Conservation (phyloP, 2,888 invertebrate species). For the Aspidiotus rigidus region DNA sequence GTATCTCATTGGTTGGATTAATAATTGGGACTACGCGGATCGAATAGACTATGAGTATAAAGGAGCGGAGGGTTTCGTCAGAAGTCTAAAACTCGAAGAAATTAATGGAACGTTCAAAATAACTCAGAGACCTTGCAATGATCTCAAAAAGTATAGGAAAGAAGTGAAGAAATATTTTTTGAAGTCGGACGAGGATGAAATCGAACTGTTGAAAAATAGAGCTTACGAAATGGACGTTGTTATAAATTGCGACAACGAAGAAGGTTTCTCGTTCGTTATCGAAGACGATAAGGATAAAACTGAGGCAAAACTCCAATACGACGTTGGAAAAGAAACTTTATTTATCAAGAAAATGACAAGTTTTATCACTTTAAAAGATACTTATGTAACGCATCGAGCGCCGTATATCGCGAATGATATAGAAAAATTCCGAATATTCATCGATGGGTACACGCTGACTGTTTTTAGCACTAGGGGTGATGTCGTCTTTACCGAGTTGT, state of each 20-base stretch:
- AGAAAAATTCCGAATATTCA: not conserved
- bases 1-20: constrained; percentile 25
- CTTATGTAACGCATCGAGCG: not conserved
- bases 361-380: not conserved
- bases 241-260: not conserved
- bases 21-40: constrained; percentile 26
- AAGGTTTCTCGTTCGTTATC: constrained; percentile 6
- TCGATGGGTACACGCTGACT: constrained; percentile 6
- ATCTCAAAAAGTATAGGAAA: not conserved
- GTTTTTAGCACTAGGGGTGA: constrained; percentile 6
- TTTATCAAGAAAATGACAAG: not conserved
- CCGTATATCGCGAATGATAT: not conserved
- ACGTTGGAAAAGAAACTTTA: not conserved
- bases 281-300: not conserved
- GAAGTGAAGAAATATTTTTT: not conserved
- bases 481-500: constrained; percentile 11
- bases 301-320: constrained; percentile 3
- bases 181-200: not conserved
- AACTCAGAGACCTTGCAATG: not conserved
- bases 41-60: not conserved
- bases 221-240: constrained; percentile 4
- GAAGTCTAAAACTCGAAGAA: not conserved
- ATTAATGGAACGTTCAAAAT: constrained; percentile 1
- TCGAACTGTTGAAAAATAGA: constrained; percentile 5
- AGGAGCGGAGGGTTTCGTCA: constrained; percentile 5